Conservation (phyloP, 2,888 invertebrate species). For the Drosophila histrio region DNA sequence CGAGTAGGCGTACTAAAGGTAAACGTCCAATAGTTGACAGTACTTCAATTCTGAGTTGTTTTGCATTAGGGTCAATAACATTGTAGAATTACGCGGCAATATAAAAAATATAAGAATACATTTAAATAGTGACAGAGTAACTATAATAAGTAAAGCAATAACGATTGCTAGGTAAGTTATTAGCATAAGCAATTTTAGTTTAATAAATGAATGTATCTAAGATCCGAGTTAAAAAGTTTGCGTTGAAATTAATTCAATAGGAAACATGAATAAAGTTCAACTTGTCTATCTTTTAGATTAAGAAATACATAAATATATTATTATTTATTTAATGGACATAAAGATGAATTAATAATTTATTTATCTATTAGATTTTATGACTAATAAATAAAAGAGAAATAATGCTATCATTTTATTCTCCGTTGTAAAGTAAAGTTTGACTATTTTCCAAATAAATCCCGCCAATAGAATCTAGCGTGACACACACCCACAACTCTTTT, state of each 20-base stretch:
- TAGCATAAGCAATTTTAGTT: background rate
- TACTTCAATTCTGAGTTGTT: background rate
- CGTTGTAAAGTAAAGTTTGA: background rate
- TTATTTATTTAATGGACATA: too few species aligned
- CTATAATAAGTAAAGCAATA: background rate
- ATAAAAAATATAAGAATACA: too few species aligned
- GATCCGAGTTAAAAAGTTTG: too few species aligned
- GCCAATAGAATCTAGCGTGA: constrained; percentile 46
- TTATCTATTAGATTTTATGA: too few species aligned
- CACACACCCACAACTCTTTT: constrained; percentile 37
- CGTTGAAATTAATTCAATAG: too few species aligned
- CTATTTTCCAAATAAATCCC: constrained; percentile 13
- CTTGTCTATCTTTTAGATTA: too few species aligned
- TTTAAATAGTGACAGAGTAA: background rate
- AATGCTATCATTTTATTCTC: too few species aligned
- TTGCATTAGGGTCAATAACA: background rate
- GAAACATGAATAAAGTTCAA: too few species aligned
- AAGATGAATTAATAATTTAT: too few species aligned
- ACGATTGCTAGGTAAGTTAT: background rate
- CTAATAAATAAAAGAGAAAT: too few species aligned
- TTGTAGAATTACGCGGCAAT: background rate
- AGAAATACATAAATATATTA: too few species aligned
- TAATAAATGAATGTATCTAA: too few species aligned
- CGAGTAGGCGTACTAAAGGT: constrained; percentile 7
- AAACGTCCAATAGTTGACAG: background rate